Conservation (phyloP, 2,888 invertebrate species). For the Tachina grossa region DNA sequence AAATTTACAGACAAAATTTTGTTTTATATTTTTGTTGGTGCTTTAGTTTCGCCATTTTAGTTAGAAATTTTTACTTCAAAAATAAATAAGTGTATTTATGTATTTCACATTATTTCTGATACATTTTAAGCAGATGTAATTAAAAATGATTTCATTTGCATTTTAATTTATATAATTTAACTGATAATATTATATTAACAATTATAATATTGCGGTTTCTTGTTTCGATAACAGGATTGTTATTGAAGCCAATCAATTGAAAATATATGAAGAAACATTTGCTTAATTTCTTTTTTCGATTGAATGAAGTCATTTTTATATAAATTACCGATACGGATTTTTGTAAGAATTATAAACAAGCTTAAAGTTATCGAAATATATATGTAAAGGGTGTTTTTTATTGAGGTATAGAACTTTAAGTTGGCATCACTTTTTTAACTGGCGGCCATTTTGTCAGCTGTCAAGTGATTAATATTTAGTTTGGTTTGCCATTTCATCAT, state of each 20-base stretch:
- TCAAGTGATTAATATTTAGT: too few species aligned
- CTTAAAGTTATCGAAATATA: neutral
- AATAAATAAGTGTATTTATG: too few species aligned
- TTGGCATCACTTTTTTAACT: too few species aligned
- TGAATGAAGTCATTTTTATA: constrained; percentile 5
- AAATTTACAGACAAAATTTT: too few species aligned
- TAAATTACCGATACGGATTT: neutral
- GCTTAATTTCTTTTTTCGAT: constrained; percentile 1
- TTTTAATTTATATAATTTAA: neutral
- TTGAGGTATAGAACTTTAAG: too few species aligned
- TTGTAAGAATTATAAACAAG: neutral
- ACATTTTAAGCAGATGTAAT: neutral
- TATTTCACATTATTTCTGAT: too few species aligned
- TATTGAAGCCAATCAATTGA: constrained; percentile 3
- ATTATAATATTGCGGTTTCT: neutral
- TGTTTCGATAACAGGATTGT: constrained; percentile 31
- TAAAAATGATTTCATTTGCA: neutral
- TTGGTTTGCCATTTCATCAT: too few species aligned
- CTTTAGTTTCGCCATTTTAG: too few species aligned
- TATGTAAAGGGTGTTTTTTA: too few species aligned
- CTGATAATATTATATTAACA: neutral
- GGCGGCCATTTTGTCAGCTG: too few species aligned
- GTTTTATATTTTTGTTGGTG: too few species aligned
- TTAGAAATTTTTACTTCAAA: too few species aligned
- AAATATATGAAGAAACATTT: neutral